Conservation (phyloP, 2,113 vertebrate genomes). For the Nerophis lumbriciformis region DNA sequence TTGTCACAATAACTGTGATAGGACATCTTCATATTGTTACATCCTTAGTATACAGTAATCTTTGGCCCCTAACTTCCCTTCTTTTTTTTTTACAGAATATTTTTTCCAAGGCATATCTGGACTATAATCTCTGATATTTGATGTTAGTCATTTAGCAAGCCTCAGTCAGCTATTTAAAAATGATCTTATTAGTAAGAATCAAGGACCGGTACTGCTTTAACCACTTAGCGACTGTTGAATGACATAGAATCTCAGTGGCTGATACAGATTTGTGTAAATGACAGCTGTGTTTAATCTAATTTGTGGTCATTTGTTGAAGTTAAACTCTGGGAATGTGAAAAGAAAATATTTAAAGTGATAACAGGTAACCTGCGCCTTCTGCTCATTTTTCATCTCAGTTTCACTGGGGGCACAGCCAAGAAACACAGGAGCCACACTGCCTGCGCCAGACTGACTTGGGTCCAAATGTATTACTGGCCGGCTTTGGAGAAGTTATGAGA, state of each 20-base stretch:
- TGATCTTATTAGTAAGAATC: constrained; percentile 9
- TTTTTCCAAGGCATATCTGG: background rate
- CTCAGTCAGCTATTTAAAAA: constrained; percentile 23
- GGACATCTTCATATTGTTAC: too few relatives aligned
- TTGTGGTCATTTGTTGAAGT: constrained; percentile 71
- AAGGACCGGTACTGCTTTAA: constrained; percentile 25
- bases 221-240: constrained; percentile 26
- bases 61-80: too few relatives aligned
- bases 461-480: constrained; percentile 22
- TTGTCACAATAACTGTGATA: too few relatives aligned
- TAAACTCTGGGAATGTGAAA: constrained; percentile 67
- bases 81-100: too few relatives aligned
- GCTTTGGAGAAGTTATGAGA: constrained; percentile 9
- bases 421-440: constrained; percentile 47
- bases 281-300: constrained; percentile 66
- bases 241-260: constrained; percentile 12
- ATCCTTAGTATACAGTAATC: too few relatives aligned
- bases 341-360: constrained; percentile 77
- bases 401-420: constrained; percentile 54
- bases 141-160: constrained; percentile 6
- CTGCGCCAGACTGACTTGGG: constrained; percentile 20
- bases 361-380: constrained; percentile 69
- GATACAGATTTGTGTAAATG: constrained; percentile 45
- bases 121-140: constrained; percentile 7
- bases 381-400: constrained; percentile 64